Evolutionary conservation across 2,113 vertebrate species (phyloP), one percentile per base, ranked within the genome.

Genomic region (Narcine bancroftii): DNA sequence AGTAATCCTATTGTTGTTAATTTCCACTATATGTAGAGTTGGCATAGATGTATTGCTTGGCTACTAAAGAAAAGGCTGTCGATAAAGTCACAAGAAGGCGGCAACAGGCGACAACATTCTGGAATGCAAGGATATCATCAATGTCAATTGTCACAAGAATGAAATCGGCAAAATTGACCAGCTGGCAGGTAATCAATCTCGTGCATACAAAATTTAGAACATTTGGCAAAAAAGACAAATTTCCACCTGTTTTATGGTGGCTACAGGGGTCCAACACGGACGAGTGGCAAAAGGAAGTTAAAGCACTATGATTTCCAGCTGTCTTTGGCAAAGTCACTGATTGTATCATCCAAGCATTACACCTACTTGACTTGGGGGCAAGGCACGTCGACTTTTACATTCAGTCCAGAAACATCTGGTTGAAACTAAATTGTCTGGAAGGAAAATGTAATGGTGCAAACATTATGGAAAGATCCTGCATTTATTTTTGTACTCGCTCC

Each of bases 271-370:
- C 89, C 89, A 66, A 69, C 89, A 69, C 26, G 89, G 89, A 91
- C 89, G 89, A 91, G 89, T 91, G 89, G 65, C 89, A 91, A 65
- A 91, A 91, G 89, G 89, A 91, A 91, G 39, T 42, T 91, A 39
- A 91, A 91, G 89, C 65, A 91, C 89, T 69, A 91, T 91, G 89
- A 91, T 91, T 91, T 91, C 89, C 63, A 91, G 71, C 89, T 69
- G 89, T 15, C 50, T 91, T 69, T 91, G 89, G 89, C 89, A 91
- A 91, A 91, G 63, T 71, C 89, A 39, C 63, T 91, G 89, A 69
- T 91, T 91, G 39, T 91, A 33, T 91, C 63, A 91, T 45, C 63
- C 89, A 91, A 65, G 65, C 63, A 42, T 91, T 45, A 69, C 65
- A 91, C 65, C 89, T 69, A 91, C 89, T 91, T 69, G 89, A 63